Evolutionary conservation across 64 coral and sea anemone genomes (phyloP).

Genomic region (Pocillopora verrucosa): DNA sequence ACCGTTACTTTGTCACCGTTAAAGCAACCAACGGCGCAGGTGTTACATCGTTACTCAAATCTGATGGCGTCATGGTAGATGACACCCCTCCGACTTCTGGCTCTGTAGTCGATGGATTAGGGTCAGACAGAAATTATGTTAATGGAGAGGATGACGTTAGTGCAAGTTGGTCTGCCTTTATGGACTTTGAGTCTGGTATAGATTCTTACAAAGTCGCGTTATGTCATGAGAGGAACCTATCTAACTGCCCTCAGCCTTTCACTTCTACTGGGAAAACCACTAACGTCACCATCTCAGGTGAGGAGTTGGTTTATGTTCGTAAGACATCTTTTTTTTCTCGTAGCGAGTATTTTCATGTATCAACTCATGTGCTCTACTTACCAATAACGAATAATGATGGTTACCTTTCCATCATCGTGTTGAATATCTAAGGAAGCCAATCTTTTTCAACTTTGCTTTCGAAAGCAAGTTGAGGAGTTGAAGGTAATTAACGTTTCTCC

Average conservation of each 20-base stretch:
- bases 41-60: constrained; percentile 44
- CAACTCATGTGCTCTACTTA: too few species aligned
- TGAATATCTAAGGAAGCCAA: too few species aligned
- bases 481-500: too few species aligned
- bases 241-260: constrained; percentile 66
- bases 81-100: constrained; percentile 57
- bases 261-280: constrained; percentile 39
- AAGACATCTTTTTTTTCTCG: too few species aligned
- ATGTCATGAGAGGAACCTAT: constrained; percentile 66
- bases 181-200: constrained; percentile 79
- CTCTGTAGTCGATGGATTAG: constrained; percentile 18
- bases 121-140: not conserved
- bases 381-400: too few species aligned
- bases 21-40: constrained; percentile 71
- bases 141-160: constrained; percentile 22
- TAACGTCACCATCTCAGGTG: constrained; percentile 71
- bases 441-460: too few species aligned
- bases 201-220: constrained; percentile 76
- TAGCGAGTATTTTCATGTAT: too few species aligned
- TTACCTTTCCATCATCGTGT: too few species aligned
- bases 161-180: constrained; percentile 74
- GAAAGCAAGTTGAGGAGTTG: too few species aligned
- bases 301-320: not conserved
- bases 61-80: constrained; percentile 86
- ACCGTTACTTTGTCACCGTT: constrained; percentile 52